Evolutionary conservation across 2,113 vertebrate species (phyloP), one percentile per base, ranked within the genome.

Genomic region (Crotalus horridus): DNA sequence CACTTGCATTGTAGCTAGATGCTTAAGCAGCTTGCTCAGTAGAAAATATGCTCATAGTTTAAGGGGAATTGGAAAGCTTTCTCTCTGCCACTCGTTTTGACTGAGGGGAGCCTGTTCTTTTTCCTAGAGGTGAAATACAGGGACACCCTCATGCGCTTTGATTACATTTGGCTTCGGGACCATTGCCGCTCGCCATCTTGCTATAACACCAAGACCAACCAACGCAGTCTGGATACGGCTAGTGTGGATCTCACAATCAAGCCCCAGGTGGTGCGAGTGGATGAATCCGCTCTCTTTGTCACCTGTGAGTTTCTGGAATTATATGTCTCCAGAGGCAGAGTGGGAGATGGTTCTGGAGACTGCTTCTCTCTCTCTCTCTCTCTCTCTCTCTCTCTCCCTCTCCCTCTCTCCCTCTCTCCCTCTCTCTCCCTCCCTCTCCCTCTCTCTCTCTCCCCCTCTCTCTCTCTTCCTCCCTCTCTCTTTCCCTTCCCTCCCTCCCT

Each of bases 131-230:
- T 99, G 12, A 94, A 94, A 7, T 98, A 98, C 0, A 96, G 95
- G 0, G 96, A 96, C 58, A 97, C 95, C 0, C 92, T 96, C 91
- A 98, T 99, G 98, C 97, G 95, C 46, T 97, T 99, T 5, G 98
- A 98, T 88, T 99, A 99, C 0, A 97, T 99, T 51, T 99, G 99
- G 99, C 98, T 99, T 94, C 96, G 99, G 51, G 99, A 99, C 89
- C 98, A 99, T 97, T 99, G 99, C 95, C 98, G 98, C 91, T 99
- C 98, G 0, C 97, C 98, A 0, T 98, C 98, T 24, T 99, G 98
- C 91, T 99, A 98, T 97, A 99, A 99, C 85, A 10, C 97, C 85
- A 97, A 98, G 91, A 99, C 99, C 0, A 97, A 98, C 93, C 99
- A 99, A 95, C 98, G 99, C 59, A 99, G 97, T 96, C 64, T 99